Conservation (phyloP, 2,113 vertebrate species). For the Cygnus atratus region DNA sequence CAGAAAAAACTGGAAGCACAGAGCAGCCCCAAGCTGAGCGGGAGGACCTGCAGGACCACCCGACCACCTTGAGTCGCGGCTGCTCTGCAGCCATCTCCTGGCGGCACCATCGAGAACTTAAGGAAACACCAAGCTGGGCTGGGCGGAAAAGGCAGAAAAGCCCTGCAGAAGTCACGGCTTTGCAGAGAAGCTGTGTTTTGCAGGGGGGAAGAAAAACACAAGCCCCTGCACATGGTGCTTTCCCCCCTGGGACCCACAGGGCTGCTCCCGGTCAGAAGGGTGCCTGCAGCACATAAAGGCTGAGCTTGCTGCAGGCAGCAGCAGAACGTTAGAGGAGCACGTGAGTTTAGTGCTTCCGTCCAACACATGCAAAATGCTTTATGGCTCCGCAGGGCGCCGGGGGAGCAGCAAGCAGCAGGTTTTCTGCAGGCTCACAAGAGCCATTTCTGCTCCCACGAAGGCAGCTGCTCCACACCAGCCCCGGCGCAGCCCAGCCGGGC, state of each 20-base stretch:
- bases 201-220: neutral
- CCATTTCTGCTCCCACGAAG: fast-evolving
- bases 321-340: neutral
- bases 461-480: neutral
- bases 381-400: fast-evolving
- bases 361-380: neutral
- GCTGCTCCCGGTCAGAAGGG: neutral
- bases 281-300: neutral
- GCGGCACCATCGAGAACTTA: neutral
- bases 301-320: neutral
- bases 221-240: neutral
- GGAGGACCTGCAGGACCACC: neutral
- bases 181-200: neutral
- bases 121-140: neutral
- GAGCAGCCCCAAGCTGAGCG: neutral
- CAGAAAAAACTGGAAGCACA: neutral
- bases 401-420: neutral
- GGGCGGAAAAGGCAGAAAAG: neutral
- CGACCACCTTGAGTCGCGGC: neutral
- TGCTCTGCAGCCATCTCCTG: neutral
- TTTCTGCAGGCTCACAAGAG: neutral
- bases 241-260: no score
- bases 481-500: neutral
- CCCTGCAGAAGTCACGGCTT: neutral
- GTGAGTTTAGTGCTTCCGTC: fast-evolving